Conservation (phyloP, 2,888 invertebrate genomes). For the Chaitophorus viminalis region DNA sequence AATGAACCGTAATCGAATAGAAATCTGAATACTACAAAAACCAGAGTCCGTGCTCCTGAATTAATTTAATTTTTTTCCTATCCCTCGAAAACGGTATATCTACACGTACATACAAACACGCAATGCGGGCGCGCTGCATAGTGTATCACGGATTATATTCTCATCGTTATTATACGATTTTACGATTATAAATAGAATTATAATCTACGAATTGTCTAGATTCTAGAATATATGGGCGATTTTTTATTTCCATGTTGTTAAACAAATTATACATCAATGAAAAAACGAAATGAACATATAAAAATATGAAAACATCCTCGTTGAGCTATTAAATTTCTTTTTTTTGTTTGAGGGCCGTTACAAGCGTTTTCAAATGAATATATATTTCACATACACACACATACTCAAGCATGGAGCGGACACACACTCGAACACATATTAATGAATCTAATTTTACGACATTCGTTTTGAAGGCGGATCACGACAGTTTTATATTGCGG, state of each 20-base stretch:
- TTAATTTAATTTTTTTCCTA: slow-evolving; percentile 38
- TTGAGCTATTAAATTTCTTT: slow-evolving; percentile 33
- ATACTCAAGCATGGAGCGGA: neutral
- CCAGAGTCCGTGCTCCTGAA: slow-evolving; percentile 18
- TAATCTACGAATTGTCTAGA: neutral
- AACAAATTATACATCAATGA: neutral
- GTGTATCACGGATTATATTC: neutral
- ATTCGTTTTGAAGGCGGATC: slow-evolving; percentile 40
- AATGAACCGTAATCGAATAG: slow-evolving; percentile 41
- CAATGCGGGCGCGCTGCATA: neutral
- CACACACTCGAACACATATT: neutral
- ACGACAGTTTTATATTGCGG: slow-evolving; percentile 30
- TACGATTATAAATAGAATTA: neutral
- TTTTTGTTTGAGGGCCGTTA: neutral
- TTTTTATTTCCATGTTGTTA: slow-evolving; percentile 12
- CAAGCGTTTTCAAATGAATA: neutral
- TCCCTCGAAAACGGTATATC: neutral
- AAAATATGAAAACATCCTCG: slow-evolving; percentile 24
- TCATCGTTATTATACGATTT: neutral
- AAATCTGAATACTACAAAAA: slow-evolving; percentile 59
- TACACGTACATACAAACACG: neutral
- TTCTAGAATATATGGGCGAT: neutral
- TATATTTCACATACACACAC: too few relatives aligned
- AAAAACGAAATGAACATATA: neutral
- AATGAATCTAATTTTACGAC: slow-evolving; percentile 45